These are phyloP conservation scores for Heterohyrax brucei DNA, from an alignment of 2,797 vertebrate genomes.

Conservation along the genomic window DNA sequence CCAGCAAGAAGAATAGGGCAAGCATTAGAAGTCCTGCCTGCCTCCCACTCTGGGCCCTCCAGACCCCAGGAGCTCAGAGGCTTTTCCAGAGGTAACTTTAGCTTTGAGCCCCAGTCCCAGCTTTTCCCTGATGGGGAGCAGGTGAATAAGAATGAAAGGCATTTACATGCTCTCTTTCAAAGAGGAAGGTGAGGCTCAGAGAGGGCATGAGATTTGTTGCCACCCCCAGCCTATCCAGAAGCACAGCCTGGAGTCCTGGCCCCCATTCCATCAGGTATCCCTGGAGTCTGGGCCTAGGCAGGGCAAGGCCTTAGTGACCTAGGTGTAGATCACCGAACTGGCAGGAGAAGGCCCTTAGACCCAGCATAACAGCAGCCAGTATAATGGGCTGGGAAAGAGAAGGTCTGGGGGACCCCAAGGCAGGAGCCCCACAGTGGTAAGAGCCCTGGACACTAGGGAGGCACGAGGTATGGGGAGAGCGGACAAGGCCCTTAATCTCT, in stretches of 20 bases:
- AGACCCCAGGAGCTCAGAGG: not conserved
- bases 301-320: not conserved
- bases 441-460: not conserved
- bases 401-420: not conserved
- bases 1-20: not conserved
- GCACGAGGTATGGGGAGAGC: not conserved
- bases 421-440: not conserved
- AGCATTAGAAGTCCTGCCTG: not conserved
- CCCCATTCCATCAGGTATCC: not conserved
- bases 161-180: not conserved
- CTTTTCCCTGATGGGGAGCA: not conserved
- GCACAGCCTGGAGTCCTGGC: not conserved
- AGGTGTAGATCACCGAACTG: not conserved
- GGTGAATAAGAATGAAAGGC: not conserved
- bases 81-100: constrained; percentile 9
- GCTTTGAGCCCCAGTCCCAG: not conserved
- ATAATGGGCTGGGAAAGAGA: not conserved
- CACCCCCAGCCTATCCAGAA: not conserved
- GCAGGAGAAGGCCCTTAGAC: not conserved
- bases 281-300: not conserved
- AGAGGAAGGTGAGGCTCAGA: constrained; percentile 35
- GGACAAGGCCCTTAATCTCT: not conserved
- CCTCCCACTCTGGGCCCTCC: not conserved
- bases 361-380: not conserved
- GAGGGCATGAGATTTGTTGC: not conserved